These are phyloP conservation scores for Aphidius colemani DNA, from an alignment of 2,888 invertebrate genomes.

Conservation along the genomic window DNA sequence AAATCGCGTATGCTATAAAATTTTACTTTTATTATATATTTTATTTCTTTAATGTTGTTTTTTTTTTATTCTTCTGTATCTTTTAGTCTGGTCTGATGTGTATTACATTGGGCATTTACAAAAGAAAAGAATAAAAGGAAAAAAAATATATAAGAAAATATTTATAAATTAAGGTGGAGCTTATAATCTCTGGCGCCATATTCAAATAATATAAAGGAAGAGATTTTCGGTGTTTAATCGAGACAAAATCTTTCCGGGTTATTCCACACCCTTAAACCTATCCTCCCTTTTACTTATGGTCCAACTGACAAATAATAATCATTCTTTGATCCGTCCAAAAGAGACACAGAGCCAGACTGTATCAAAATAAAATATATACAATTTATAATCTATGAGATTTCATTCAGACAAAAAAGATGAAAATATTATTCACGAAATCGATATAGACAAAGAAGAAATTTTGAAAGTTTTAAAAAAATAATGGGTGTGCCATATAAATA, in stretches of 20 bases:
- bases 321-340: neutral
- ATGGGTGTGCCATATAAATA: constrained; percentile 8
- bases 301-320: constrained; percentile 7
- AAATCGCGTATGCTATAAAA: constrained; percentile 22
- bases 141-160: constrained; percentile 12
- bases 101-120: constrained; percentile 31
- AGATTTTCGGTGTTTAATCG: constrained; percentile 17
- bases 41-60: neutral
- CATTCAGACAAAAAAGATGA: constrained; percentile 15
- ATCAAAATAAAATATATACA: constrained; percentile 7
- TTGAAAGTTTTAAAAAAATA: constrained; percentile 10
- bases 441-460: constrained; percentile 14
- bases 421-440: constrained; percentile 8
- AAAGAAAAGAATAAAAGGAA: constrained; percentile 23
- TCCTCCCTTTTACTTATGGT: constrained; percentile 24
- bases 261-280: constrained; percentile 21
- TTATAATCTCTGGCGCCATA: constrained; percentile 14
- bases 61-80: neutral
- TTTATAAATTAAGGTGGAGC: constrained; percentile 3
- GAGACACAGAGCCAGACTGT: neutral
- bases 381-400: constrained; percentile 4
- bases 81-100: constrained; percentile 13
- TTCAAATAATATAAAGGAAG: constrained; percentile 2
- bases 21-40: constrained; percentile 3
- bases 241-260: constrained; percentile 21